A percentile compares a stretch with the other conserved stretches of the same genome.
Conservation (phyloP, 1,140 invertebrate genomes). For the Magallana gigas region DNA sequence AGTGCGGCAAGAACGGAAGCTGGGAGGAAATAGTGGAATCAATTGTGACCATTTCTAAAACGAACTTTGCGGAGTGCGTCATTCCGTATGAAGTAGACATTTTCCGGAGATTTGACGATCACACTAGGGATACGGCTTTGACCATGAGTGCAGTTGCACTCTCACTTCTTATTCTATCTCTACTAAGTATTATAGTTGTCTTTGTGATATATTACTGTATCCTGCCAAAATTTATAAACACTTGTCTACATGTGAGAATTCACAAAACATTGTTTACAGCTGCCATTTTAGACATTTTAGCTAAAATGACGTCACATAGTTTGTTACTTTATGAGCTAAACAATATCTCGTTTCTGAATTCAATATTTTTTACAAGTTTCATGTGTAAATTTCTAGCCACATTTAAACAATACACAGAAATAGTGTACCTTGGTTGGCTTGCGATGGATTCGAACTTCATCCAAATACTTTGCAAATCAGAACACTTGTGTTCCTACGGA, state of each 20-base stretch:
- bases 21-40: constrained; percentile 47
- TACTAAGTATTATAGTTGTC: constrained; percentile 41
- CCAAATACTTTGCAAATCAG: constrained; percentile 48
- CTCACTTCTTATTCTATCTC: constrained; percentile 29
- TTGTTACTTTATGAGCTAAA: constrained; percentile 30
- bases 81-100: not conserved
- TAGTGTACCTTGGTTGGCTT: constrained; percentile 47
- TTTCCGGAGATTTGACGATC: constrained; percentile 11
- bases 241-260: constrained; percentile 45
- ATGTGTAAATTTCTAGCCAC: constrained; percentile 47
- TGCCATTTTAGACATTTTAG: constrained; percentile 41
- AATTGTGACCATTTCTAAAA: constrained; percentile 48
- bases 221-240: constrained; percentile 53
- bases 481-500: constrained; percentile 47
- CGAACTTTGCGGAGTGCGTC: constrained; percentile 48
- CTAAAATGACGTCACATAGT: constrained; percentile 44
- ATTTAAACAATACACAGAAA: constrained; percentile 45
- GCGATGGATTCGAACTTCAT: constrained; percentile 51
- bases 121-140: not conserved
- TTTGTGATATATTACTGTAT: constrained; percentile 46
- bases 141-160: constrained; percentile 45
- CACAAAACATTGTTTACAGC: constrained; percentile 48
- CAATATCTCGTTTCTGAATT: constrained; percentile 3
- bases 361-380: not conserved
- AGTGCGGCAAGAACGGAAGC: constrained; percentile 35